These are phyloP conservation scores for Arbacia lixula DNA, from an alignment of 53 echinoderm and acorn worm genomes.

Conservation along the genomic window DNA sequence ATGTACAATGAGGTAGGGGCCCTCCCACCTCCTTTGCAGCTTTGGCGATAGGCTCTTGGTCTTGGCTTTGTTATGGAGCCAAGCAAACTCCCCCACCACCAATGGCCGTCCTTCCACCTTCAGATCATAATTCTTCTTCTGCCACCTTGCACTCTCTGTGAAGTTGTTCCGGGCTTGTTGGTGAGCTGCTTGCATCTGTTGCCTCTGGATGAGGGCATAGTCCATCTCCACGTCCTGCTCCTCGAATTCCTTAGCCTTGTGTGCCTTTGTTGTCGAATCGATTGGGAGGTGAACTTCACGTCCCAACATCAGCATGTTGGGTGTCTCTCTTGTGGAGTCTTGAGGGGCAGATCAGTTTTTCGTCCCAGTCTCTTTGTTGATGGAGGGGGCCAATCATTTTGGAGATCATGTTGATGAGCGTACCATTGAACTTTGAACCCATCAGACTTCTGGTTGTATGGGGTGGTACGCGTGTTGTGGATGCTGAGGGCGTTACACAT, in stretches of 20 bases:
- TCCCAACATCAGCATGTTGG: not conserved
- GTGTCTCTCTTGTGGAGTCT: slow-evolving; percentile 1
- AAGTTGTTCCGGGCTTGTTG: too few species aligned
- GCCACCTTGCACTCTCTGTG: too few species aligned
- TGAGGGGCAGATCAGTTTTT: not conserved
- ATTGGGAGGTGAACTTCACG: too few species aligned
- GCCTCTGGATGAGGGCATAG: too few species aligned
- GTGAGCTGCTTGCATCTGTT: too few species aligned
- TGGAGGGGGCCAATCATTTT: not conserved
- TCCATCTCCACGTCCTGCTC: too few species aligned
- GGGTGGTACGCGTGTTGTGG: not conserved
- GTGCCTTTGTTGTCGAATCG: too few species aligned
- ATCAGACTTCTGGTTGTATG: slow-evolving; percentile 6
- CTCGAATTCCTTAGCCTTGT: too few species aligned
- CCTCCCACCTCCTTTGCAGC: slow-evolving; percentile 43
- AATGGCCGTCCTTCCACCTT: too few species aligned
- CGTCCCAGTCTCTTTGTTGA: not conserved
- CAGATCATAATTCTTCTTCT: too few species aligned
- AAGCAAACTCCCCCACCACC: too few species aligned
- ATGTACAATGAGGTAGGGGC: slow-evolving; percentile 25
- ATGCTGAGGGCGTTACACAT: not conserved
- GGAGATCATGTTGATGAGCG: not conserved
- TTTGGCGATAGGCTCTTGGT: slow-evolving; percentile 45
- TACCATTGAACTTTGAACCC: not conserved
- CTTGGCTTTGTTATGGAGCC: not conserved